phyloP scores from a whole-genome alignment of 1,140 invertebrate species.

The Tyrophagus putrescentiae region DNA sequence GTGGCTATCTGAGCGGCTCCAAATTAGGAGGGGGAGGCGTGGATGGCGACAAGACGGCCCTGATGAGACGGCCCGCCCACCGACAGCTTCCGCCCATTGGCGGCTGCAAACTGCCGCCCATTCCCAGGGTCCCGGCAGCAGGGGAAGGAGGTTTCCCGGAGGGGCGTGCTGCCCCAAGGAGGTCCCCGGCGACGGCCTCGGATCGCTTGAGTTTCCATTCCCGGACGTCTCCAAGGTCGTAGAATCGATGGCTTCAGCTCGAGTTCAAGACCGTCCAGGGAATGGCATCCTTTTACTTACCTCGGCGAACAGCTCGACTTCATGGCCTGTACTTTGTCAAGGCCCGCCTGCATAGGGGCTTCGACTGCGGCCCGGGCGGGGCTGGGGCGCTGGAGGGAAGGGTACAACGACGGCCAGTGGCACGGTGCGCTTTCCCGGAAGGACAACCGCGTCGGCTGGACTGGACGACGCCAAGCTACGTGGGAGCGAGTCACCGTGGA shows the following conservation, averaged over 20 bases:
- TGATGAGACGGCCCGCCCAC: not conserved
- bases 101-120: constrained; percentile 23
- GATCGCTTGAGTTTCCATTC: constrained; percentile 46
- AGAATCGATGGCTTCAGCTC: constrained; percentile 52
- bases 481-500: no score
- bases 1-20: not conserved
- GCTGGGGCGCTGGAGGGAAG: constrained; percentile 40
- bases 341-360: constrained; percentile 54
- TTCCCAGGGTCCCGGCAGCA: no score
- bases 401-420: constrained; percentile 71
- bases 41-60: not conserved
- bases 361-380: constrained; percentile 54
- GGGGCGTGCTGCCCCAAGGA: constrained; percentile 21
- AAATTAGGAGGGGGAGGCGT: not conserved
- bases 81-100: constrained; percentile 20
- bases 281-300: constrained; percentile 77
- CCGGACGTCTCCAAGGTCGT: constrained; percentile 38
- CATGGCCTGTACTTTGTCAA: constrained; percentile 62
- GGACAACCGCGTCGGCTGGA: no score
- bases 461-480: no score
- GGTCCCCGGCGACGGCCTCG: constrained; percentile 22
- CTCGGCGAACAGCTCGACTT: constrained; percentile 50
- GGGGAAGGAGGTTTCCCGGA: constrained; percentile 10
- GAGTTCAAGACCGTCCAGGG: constrained; percentile 58
- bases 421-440: no score